phyloP scores from a whole-genome alignment of 2,888 invertebrate species.

The Hypolimnas misippus region DNA sequence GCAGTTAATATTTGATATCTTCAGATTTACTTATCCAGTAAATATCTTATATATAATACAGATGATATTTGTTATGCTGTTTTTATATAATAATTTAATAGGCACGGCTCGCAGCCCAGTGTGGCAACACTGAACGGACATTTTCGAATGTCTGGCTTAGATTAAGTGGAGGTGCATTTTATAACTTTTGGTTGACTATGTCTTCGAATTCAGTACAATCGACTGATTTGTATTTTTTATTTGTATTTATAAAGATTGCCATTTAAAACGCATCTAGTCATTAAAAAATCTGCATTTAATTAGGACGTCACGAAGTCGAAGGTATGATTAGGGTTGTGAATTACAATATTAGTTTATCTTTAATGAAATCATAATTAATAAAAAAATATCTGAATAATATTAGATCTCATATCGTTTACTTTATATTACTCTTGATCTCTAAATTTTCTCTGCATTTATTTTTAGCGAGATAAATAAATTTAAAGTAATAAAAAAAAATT shows the following conservation, averaged over 20 bases:
- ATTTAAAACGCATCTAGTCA: slow-evolving; percentile 63
- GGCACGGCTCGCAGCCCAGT: slow-evolving; percentile 30
- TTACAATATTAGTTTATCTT: slow-evolving; percentile 74
- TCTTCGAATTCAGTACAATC: slow-evolving; percentile 37
- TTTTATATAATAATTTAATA: slow-evolving; percentile 45
- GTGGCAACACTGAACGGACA: not conserved
- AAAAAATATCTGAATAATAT: slow-evolving; percentile 60
- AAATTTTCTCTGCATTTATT: slow-evolving; percentile 76
- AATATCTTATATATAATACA: slow-evolving; percentile 43
- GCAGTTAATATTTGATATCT: slow-evolving; percentile 55
- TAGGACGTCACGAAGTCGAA: slow-evolving; percentile 56
- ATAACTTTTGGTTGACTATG: slow-evolving; percentile 44
- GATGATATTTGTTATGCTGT: slow-evolving; percentile 51
- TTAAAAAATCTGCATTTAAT: slow-evolving; percentile 59
- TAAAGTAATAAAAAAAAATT: slow-evolving; percentile 17
- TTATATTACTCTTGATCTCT: slow-evolving; percentile 73
- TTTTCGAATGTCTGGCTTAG: slow-evolving; percentile 3
- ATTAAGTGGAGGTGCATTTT: slow-evolving; percentile 20
- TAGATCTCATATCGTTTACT: slow-evolving; percentile 70
- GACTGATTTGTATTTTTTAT: slow-evolving; percentile 43
- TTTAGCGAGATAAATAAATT: slow-evolving; percentile 48
- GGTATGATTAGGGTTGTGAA: slow-evolving; percentile 81
- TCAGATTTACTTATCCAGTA: slow-evolving; percentile 58
- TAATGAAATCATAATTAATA: slow-evolving; percentile 49
- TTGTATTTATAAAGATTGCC: slow-evolving; percentile 60